A percentile compares a stretch with the other conserved stretches of the same genome.
These are phyloP conservation scores for Passer domesticus DNA, from an alignment of 2,113 vertebrate genomes.

Conservation along the genomic window DNA sequence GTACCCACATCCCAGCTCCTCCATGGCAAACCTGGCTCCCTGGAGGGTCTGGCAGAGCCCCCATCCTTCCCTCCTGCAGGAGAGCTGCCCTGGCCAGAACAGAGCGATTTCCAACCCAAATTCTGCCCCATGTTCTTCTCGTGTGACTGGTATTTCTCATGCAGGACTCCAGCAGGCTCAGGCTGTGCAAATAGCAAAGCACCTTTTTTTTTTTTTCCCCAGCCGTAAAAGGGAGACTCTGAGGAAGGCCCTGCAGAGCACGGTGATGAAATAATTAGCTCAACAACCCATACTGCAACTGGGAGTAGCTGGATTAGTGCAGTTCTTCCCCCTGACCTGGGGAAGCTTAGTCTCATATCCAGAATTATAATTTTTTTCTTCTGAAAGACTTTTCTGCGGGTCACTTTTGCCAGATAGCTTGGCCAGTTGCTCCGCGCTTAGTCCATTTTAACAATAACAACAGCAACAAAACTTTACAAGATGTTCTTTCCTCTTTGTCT, in stretches of 20 bases:
- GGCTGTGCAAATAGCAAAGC: neutral
- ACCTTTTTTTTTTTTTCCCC: neutral
- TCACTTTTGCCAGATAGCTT: slow-evolving; percentile 58
- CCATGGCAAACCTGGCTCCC: neutral
- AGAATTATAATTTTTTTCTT: neutral
- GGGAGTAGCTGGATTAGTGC: neutral
- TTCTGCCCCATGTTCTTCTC: neutral
- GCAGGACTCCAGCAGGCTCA: neutral
- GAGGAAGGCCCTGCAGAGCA: neutral
- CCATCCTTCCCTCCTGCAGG: neutral
- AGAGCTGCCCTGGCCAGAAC: neutral
- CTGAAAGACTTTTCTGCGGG: neutral
- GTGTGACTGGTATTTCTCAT: neutral
- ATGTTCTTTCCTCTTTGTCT: slow-evolving; percentile 68
- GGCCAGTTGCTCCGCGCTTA: slow-evolving; percentile 19
- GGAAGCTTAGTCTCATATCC: neutral
- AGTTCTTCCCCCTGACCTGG: neutral
- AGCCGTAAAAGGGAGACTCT: neutral
- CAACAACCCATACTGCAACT: neutral
- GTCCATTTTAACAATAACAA: slow-evolving; percentile 54
- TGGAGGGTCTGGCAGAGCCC: neutral
- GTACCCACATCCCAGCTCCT: neutral
- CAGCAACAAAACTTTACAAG: slow-evolving; percentile 68
- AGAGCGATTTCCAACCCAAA: accelerated
- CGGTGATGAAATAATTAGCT: neutral